Percentiles rank a stretch among this genome's conserved stretches.
These are phyloP conservation scores for Pheosia tremula DNA, from an alignment of 2,888 invertebrate genomes.

Conservation along the genomic window DNA sequence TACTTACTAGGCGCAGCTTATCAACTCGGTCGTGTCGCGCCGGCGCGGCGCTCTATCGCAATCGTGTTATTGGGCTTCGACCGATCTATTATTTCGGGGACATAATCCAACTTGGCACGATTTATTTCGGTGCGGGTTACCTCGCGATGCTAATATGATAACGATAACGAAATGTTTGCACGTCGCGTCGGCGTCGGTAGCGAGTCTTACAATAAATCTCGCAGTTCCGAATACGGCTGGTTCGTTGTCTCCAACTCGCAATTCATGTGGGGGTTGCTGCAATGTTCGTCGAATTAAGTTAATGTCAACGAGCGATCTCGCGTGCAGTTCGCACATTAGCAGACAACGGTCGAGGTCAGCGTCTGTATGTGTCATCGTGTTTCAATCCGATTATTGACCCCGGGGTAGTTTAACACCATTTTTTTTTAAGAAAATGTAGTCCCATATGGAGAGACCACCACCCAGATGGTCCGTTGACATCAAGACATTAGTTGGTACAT, in stretches of 20 bases:
- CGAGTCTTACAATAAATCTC: neutral
- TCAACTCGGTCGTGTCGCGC: conserved; percentile 1
- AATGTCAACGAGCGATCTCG: neutral
- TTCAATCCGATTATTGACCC: neutral
- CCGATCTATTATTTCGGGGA: conserved; percentile 5
- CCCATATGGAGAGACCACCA: too few species aligned
- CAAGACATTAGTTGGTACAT: too few species aligned
- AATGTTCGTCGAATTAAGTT: neutral
- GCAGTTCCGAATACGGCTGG: too few species aligned
- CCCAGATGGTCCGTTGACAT: too few species aligned
- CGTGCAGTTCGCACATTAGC: conserved; percentile 1
- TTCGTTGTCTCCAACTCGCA: too few species aligned
- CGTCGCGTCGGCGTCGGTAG: neutral
- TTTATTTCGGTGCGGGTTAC: conserved; percentile 3
- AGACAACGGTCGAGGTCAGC: neutral
- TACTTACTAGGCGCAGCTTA: neutral
- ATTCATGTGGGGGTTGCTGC: too few species aligned
- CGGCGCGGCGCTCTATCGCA: conserved; percentile 8
- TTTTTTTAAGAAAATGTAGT: too few species aligned
- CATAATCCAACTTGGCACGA: conserved; percentile 4
- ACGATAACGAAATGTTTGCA: neutral
- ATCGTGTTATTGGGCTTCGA: conserved; percentile 26
- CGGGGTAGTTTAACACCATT: too few species aligned
- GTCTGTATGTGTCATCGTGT: neutral
- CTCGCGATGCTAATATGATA: neutral